Base-by-base conservation (phyloP, 2,888 invertebrate genomes). In the Furcula furcula region DNA sequence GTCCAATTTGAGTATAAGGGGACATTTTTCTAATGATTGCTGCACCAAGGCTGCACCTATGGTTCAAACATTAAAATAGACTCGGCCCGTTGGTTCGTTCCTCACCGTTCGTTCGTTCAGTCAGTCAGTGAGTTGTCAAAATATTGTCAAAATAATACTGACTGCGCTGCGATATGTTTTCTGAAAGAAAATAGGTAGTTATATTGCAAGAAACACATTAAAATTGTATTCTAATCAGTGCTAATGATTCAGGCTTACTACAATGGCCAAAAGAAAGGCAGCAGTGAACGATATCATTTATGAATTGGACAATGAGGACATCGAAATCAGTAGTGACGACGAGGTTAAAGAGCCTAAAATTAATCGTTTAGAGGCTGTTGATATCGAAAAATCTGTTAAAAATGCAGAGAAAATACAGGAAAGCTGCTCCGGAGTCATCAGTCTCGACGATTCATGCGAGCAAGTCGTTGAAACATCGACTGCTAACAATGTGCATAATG, bases 261-360 rank as follows among this genome's bases (percentile, higher is more conserved):
- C 34, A 44, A 89, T 89, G 89, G 70, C 89, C 10, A 88, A 86
- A 70, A 74, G 89, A 49, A 88, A 82, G 64, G 66, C 76, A 18
- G 77, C 61, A 25, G 79, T 88, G 15, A 82, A 81, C 40, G 79
- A 88, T 72, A 88, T 88, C 6, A 88, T 89, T 64, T 89, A 81
- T 65, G 89, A 90, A 74, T 75, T 90, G 50, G 85, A 88, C 49
- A 84, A 84, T 55, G 88, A 87, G 42, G 89, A 89, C 59, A 66
- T 85, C 42, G 82, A 74, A 59, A 52, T 77, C 25, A 88, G 87
- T 34, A 86, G 86, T 52, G 87, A 84, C 14, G 87, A 87, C 42
- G 87, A 88, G 66, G 68, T 57, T 58, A 83, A 66, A 56, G 75
- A 71, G 54, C 56, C 79, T 31, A 82, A 83, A 78, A 73, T 76